Conservation (phyloP, 2,797 vertebrate species). For the Halcyon smyrnensis region DNA sequence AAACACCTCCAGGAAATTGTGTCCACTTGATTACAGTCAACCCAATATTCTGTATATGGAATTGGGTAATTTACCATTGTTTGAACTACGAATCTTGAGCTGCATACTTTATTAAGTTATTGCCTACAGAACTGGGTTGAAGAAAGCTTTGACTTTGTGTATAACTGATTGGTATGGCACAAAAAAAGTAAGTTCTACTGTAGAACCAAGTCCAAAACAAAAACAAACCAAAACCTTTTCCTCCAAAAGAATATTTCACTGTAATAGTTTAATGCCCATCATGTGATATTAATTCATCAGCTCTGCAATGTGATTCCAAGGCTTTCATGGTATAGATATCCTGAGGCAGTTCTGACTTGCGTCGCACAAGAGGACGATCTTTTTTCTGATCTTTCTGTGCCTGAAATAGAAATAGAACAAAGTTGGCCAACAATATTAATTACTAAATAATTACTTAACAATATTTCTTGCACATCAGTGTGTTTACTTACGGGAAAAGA, state of each 20-base stretch:
- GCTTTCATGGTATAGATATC: slow-evolving; percentile 98
- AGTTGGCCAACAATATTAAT: not conserved
- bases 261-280: slow-evolving; percentile 89
- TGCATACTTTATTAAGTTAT: slow-evolving; percentile 78
- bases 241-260: slow-evolving; percentile 66
- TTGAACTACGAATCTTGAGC: slow-evolving; percentile 86
- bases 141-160: slow-evolving; percentile 81
- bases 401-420: slow-evolving; percentile 75
- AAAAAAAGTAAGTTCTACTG: slow-evolving; percentile 83
- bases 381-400: slow-evolving; percentile 91
- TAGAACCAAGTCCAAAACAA: slow-evolving; percentile 80
- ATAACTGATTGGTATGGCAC: slow-evolving; percentile 91
- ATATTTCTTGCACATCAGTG: not conserved
- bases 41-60: slow-evolving; percentile 62
- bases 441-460: not conserved
- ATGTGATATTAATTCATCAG: slow-evolving; percentile 91
- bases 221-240: slow-evolving; percentile 22
- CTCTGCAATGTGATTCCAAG: slow-evolving; percentile 96
- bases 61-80: slow-evolving; percentile 86
- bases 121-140: slow-evolving; percentile 82
- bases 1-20: slow-evolving; percentile 36
- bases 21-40: slow-evolving; percentile 34
- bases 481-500: not conserved
- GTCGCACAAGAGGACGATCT: slow-evolving; percentile 90
- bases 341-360: slow-evolving; percentile 98